Evolutionary conservation across 2,113 vertebrate genomes (phyloP), one percentile per base, ranked within the genome.

Genomic region (Ovis canadensis): DNA sequence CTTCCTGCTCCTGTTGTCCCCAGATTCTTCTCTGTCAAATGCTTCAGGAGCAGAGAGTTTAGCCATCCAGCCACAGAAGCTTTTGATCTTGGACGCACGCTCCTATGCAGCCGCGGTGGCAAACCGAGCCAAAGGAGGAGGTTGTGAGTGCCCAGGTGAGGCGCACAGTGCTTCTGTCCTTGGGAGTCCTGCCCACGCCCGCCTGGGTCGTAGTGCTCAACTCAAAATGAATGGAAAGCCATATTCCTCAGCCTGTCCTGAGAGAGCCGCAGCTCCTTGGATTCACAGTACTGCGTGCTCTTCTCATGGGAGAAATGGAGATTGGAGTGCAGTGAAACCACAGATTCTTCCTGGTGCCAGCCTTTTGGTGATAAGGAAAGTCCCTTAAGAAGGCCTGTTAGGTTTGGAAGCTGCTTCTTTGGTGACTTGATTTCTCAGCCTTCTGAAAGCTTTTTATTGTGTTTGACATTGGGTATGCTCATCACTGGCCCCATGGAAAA

Each of bases 81-180:
- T 99, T 89, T 96, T 99, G 95, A 99, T 99, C 98, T 97, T 99
- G 97, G 99, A 99, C 0, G 99, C 99, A 0, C 98, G 99, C 16
- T 99, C 99, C 2, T 99, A 99, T 1, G 99, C 99, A 15, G 99
- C 99, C 0, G 99, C 99, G 0, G 99, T 99, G 90, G 99, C 99
- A 1, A 99, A 99, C 99, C 98, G 99, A 97, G 99, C 99, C 98
- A 99, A 99, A 98, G 99, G 99, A 2, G 99, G 99, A 59, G 99
- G 99, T 98, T 99, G 99, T 29, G 99, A 99, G 97, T 99, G 99
- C 96, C 99, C 99, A 99, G 99, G 99, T 99, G 82, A 99, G 98
- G 77, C 7, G 2, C 10, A 3, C 3, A 3, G 27, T 40, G 36
- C 62, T 87, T 36, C 7, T 57, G 8, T 86, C 57, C 77, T 71